These are phyloP conservation scores for Harpalus rufipes DNA, from an alignment of 2,888 invertebrate species.

Conservation along the genomic window DNA sequence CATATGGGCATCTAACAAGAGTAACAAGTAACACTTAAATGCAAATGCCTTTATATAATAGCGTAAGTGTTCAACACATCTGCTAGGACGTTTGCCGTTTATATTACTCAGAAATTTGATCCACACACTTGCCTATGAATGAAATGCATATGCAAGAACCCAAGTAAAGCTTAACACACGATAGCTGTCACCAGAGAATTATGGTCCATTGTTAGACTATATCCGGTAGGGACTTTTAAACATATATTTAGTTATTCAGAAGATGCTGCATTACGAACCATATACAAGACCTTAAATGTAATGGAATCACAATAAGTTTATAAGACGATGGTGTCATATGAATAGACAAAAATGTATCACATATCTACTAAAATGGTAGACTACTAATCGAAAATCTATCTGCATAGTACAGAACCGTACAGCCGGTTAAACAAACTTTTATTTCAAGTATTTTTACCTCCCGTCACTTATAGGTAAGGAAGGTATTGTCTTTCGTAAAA, in stretches of 20 bases:
- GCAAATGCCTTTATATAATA: slow-evolving; percentile 6
- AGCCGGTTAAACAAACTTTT: too few species aligned
- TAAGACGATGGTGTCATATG: too few species aligned
- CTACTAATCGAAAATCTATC: too few species aligned
- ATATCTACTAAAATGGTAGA: too few species aligned
- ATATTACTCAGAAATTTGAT: not conserved
- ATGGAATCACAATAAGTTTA: not conserved
- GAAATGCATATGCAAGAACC: not conserved
- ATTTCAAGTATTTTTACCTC: too few species aligned
- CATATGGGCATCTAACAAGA: not conserved
- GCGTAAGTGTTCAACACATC: not conserved
- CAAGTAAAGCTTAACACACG: not conserved
- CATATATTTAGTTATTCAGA: not conserved
- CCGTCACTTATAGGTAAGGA: too few species aligned
- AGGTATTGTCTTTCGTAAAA: too few species aligned
- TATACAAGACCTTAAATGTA: not conserved
- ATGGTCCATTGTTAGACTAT: not conserved
- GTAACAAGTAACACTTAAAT: not conserved
- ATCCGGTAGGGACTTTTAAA: slow-evolving; percentile 1
- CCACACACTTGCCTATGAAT: not conserved
- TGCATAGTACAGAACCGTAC: too few species aligned
- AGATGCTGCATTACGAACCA: not conserved
- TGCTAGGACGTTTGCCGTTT: not conserved
- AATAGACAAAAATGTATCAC: too few species aligned
- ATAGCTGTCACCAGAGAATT: not conserved